Percentiles rank a stretch among this genome's conserved stretches.
phyloP scores from a whole-genome alignment of 1,140 invertebrate species.

The Pinna nobilis region DNA sequence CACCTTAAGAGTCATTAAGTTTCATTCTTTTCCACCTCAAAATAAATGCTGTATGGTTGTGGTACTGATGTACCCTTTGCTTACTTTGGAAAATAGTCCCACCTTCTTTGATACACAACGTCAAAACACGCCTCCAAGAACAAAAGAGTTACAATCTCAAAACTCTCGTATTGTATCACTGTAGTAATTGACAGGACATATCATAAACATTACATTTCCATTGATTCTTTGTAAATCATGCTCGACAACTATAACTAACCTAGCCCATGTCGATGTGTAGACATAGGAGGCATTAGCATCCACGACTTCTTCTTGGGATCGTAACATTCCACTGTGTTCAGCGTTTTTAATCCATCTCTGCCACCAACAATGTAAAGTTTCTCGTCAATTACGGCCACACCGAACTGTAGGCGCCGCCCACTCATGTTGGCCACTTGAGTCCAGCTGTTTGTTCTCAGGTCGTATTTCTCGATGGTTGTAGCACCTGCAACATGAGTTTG shows the following conservation, averaged over 20 bases:
- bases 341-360: slow-evolving; percentile 93
- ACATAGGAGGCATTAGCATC: slow-evolving; percentile 90
- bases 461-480: slow-evolving; percentile 92
- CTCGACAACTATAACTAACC: slow-evolving; percentile 75
- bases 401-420: slow-evolving; percentile 88
- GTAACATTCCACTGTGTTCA: slow-evolving; percentile 91
- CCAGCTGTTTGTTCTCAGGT: slow-evolving; percentile 90
- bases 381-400: slow-evolving; percentile 89
- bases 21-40: too few relatives aligned
- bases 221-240: not conserved
- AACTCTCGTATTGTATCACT: too few relatives aligned
- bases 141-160: too few relatives aligned
- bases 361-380: slow-evolving; percentile 91
- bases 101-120: too few relatives aligned
- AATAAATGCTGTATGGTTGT: too few relatives aligned
- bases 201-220: not conserved
- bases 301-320: slow-evolving; percentile 86
- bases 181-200: too few relatives aligned
- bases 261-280: slow-evolving; percentile 92
- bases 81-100: too few relatives aligned
- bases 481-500: slow-evolving; percentile 78
- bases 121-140: too few relatives aligned
- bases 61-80: too few relatives aligned
- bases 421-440: slow-evolving; percentile 86
- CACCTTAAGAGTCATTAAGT: too few relatives aligned